These are phyloP conservation scores for Pollenia griseotomentosa DNA, from an alignment of 2,888 invertebrate genomes.

Conservation along the genomic window DNA sequence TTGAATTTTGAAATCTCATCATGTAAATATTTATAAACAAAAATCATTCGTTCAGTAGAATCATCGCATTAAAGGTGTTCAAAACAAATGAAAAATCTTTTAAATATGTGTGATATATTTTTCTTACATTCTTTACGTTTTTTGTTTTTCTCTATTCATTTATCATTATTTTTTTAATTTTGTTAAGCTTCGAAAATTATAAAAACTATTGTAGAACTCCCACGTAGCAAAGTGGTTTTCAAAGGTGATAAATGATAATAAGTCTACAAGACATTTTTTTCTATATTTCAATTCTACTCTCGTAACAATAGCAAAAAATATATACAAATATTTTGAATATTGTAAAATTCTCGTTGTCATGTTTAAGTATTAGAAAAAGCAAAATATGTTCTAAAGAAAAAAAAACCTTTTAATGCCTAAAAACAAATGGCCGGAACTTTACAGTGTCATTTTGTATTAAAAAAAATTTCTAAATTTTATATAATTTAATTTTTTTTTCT, in stretches of 20 bases:
- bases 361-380: neutral
- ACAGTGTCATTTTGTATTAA: slow-evolving; percentile 57
- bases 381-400: slow-evolving; percentile 5
- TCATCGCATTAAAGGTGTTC: slow-evolving; percentile 24
- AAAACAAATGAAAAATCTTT: slow-evolving; percentile 63
- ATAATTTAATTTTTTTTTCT: slow-evolving; percentile 1
- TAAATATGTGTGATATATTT: slow-evolving; percentile 58
- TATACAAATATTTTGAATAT: slow-evolving; percentile 3
- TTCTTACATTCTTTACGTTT: slow-evolving; percentile 26
- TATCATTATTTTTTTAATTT: slow-evolving; percentile 48
- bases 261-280: slow-evolving; percentile 15
- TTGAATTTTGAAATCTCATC: slow-evolving; percentile 67
- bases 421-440: slow-evolving; percentile 69
- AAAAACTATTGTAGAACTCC: slow-evolving; percentile 66
- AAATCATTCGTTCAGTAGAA: slow-evolving; percentile 33
- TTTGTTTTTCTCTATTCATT: slow-evolving; percentile 42
- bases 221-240: slow-evolving; percentile 61
- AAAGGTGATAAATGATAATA: slow-evolving; percentile 70
- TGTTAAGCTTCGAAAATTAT: slow-evolving; percentile 44
- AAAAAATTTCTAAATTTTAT: slow-evolving; percentile 52
- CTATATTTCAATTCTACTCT: neutral
- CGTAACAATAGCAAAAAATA: slow-evolving; percentile 14
- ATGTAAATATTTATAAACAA: slow-evolving; percentile 63
- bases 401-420: slow-evolving; percentile 40
- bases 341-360: slow-evolving; percentile 29